These are phyloP conservation scores for Noctua janthe DNA, from an alignment of 2,888 invertebrate species.

Conservation along the genomic window DNA sequence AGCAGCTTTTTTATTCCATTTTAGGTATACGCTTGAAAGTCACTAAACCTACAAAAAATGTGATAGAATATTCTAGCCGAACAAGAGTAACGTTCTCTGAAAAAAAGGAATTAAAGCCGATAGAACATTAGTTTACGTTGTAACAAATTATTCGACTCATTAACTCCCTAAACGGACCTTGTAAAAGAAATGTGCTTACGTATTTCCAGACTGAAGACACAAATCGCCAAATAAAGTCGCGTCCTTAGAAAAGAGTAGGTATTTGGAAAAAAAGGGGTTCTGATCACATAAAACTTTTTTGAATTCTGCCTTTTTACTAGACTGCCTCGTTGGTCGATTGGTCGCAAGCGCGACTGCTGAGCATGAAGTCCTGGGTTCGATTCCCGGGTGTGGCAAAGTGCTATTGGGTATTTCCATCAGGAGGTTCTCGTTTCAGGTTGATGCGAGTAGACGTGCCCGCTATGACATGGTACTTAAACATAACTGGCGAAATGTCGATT, in stretches of 20 bases:
- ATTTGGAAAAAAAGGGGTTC: slow-evolving; percentile 34
- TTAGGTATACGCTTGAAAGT: neutral
- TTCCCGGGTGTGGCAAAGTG: too few relatives aligned
- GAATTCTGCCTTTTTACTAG: neutral
- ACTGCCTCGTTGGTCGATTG: neutral
- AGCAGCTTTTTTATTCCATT: neutral
- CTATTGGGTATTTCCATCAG: too few relatives aligned
- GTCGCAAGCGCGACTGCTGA: neutral
- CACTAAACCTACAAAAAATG: slow-evolving; percentile 1
- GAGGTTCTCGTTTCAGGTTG: too few relatives aligned
- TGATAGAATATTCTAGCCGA: neutral
- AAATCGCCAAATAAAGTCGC: slow-evolving; percentile 65
- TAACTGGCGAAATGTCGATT: too few relatives aligned
- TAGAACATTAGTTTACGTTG: slow-evolving; percentile 55
- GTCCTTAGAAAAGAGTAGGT: slow-evolving; percentile 32
- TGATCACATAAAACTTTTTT: neutral
- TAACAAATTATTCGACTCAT: slow-evolving; percentile 69
- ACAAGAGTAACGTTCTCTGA: neutral
- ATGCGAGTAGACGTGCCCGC: too few relatives aligned
- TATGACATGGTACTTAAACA: too few relatives aligned
- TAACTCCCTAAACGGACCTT: slow-evolving; percentile 63
- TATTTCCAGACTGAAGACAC: slow-evolving; percentile 54
- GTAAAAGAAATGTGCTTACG: slow-evolving; percentile 60
- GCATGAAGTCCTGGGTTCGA: neutral
- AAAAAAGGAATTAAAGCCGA: slow-evolving; percentile 49